These are phyloP conservation scores for Microplitis deprimator DNA, from an alignment of 2,888 invertebrate genomes.

Conservation along the genomic window DNA sequence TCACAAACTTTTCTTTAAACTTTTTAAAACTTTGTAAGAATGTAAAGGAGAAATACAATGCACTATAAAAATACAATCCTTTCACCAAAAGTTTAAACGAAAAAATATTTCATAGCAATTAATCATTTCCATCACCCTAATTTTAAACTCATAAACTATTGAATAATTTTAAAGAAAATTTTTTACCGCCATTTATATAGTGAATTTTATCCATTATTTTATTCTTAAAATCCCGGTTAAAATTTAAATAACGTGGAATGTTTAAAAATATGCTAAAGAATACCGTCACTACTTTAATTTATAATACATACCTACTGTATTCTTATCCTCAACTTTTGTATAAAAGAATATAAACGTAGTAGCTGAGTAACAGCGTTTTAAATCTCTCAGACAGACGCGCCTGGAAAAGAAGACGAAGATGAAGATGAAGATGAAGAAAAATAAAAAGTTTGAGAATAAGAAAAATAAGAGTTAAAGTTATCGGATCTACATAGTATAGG, in stretches of 20 bases:
- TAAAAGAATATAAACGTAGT: background rate
- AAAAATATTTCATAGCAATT: background rate
- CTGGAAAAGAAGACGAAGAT: slow-evolving; percentile 25
- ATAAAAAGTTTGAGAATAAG: background rate
- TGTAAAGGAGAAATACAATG: background rate
- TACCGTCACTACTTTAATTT: background rate
- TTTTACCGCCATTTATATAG: background rate
- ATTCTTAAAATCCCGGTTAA: background rate
- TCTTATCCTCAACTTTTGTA: background rate
- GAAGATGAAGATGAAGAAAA: background rate
- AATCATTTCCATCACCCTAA: slow-evolving; percentile 6
- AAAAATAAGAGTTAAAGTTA: slow-evolving; percentile 26
- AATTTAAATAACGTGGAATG: background rate
- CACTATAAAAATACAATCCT: slow-evolving; percentile 2
- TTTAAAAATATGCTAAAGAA: background rate
- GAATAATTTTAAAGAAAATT: background rate
- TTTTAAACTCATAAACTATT: background rate
- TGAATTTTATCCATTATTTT: background rate
- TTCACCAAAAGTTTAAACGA: background rate
- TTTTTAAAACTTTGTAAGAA: background rate
- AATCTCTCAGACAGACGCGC: slow-evolving; percentile 36
- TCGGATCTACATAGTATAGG: slow-evolving; percentile 38
- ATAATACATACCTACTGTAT: background rate
- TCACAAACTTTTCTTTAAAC: slow-evolving; percentile 3
- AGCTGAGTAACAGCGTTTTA: slow-evolving; percentile 40